Conservation (phyloP, 2,797 vertebrate genomes). For the Spinibarbus caldwelli region DNA sequence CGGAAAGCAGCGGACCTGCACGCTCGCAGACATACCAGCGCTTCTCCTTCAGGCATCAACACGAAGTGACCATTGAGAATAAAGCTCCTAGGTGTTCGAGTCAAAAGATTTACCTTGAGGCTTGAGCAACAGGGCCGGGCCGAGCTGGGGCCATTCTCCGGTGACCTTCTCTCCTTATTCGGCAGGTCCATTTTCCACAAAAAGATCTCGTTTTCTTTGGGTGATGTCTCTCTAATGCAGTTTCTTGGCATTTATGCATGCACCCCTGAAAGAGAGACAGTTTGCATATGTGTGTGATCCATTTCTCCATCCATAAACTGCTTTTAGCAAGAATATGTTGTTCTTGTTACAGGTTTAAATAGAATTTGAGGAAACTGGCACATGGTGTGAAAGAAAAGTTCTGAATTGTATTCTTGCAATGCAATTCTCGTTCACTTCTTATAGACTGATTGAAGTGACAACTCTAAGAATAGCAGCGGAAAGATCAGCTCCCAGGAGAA, state of each 20-base stretch:
- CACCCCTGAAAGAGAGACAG: constrained; percentile 60
- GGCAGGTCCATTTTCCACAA: constrained; percentile 73
- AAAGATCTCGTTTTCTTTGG: constrained; percentile 70
- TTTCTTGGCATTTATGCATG: constrained; percentile 60
- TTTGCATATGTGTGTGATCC: background rate
- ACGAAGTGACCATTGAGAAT: background rate
- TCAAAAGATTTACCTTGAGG: constrained; percentile 83
- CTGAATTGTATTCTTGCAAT: background rate
- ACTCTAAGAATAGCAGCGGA: constrained; percentile 14
- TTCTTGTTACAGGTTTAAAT: background rate
- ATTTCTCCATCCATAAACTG: background rate
- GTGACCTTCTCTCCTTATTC: constrained; percentile 70
- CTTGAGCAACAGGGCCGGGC: constrained; percentile 73
- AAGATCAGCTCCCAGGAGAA: constrained; percentile 34
- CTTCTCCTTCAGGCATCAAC: background rate
- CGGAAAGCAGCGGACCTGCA: background rate
- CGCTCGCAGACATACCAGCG: background rate
- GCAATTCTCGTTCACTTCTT: background rate
- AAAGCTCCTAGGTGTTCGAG: background rate
- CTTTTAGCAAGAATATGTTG: background rate
- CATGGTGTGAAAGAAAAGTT: background rate
- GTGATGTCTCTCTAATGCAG: constrained; percentile 69
- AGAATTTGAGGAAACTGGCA: background rate
- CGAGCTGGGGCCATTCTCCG: constrained; percentile 55
- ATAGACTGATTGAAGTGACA: constrained; percentile 31